Percentiles rank a stretch among this genome's conserved stretches.
Evolutionary conservation across 2,113 vertebrate species (phyloP).

Genomic region (Origma solitaria): DNA sequence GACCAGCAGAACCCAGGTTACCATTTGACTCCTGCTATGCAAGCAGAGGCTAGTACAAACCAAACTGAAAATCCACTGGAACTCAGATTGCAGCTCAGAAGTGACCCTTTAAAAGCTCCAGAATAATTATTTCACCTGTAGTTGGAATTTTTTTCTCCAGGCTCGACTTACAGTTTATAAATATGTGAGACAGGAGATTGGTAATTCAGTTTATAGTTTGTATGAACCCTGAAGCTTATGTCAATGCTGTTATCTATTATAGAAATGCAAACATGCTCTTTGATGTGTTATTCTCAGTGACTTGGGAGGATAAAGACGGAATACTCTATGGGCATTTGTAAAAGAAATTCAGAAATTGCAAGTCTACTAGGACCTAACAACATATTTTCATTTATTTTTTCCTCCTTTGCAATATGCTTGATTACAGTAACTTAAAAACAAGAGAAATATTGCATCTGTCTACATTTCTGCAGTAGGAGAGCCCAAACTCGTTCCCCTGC

Average conservation of each 20-base stretch:
- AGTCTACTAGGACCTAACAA: constrained; percentile 46
- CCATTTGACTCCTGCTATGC: not conserved
- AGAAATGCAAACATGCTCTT: constrained; percentile 76
- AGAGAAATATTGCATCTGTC: not conserved
- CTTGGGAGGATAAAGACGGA: constrained; percentile 69
- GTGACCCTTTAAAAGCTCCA: not conserved
- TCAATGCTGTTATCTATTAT: constrained; percentile 76
- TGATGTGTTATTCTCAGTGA: constrained; percentile 78
- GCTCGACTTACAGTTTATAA: constrained; percentile 72
- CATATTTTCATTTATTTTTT: constrained; percentile 8
- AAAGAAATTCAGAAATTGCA: constrained; percentile 63
- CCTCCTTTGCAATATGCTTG: constrained; percentile 10
- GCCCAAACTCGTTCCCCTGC: not conserved
- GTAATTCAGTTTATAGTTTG: constrained; percentile 73
- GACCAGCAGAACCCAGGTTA: not conserved
- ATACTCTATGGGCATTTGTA: constrained; percentile 59
- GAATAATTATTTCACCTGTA: constrained; percentile 62
- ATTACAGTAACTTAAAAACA: constrained; percentile 24
- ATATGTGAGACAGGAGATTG: constrained; percentile 69
- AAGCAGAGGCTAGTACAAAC: not conserved
- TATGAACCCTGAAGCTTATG: constrained; percentile 73
- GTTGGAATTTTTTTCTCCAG: constrained; percentile 55
- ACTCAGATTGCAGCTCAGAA: not conserved
- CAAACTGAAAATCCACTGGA: not conserved
- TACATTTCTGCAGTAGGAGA: not conserved